phyloP scores from a whole-genome alignment of 2,888 invertebrate species.

The Erynnis tages region DNA sequence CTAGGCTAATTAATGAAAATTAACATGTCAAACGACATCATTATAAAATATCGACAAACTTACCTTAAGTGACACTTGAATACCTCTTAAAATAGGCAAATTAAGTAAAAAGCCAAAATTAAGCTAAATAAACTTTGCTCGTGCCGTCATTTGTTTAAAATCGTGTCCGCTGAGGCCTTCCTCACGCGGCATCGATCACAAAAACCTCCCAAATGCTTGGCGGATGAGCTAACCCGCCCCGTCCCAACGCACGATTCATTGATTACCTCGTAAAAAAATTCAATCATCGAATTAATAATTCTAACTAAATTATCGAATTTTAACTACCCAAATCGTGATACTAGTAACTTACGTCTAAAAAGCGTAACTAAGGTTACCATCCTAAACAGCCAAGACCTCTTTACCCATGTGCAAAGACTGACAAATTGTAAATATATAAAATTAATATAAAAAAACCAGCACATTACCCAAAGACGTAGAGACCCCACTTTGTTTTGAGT shows the following conservation, averaged over 20 bases:
- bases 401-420: too few species aligned
- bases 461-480: too few species aligned
- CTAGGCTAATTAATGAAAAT: too few species aligned
- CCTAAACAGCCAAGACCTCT: slow-evolving; percentile 7
- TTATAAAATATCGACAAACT: too few species aligned
- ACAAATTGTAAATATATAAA: too few species aligned
- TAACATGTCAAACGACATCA: too few species aligned
- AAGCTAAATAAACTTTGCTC: slow-evolving; percentile 31
- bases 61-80: background rate
- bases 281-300: slow-evolving; percentile 70
- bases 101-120: slow-evolving; percentile 22
- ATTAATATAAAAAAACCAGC: too few species aligned
- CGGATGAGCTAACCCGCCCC: slow-evolving; percentile 79
- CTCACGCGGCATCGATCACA: slow-evolving; percentile 60
- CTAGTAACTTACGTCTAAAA: slow-evolving; percentile 2
- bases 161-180: slow-evolving; percentile 76
- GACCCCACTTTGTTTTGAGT: too few species aligned
- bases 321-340: slow-evolving; percentile 44
- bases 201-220: slow-evolving; percentile 76
- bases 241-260: slow-evolving; percentile 74
- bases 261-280: slow-evolving; percentile 76
- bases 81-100: background rate
- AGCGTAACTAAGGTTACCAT: slow-evolving; percentile 9
- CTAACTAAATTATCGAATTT: slow-evolving; percentile 54
- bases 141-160: slow-evolving; percentile 71